Evolutionary conservation across 2,113 vertebrate species (phyloP).

Genomic region (Channa maculata): DNA sequence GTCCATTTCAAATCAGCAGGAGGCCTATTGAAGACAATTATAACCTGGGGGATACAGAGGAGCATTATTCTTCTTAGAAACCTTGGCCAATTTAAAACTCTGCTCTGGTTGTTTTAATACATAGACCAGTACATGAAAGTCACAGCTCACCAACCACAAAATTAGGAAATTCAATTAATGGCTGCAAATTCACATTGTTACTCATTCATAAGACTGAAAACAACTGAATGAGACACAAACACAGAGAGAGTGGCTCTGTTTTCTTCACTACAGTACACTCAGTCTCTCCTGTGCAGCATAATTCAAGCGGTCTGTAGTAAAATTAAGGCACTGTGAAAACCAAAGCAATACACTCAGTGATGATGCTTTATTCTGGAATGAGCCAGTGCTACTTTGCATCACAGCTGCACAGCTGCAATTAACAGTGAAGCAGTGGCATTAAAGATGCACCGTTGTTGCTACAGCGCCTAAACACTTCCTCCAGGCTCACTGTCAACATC

Average conservation of each 20-base stretch:
- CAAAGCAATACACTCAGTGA: neutral
- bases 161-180: neutral
- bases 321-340: neutral
- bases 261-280: too few species aligned
- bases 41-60: constrained; percentile 66
- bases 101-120: constrained; percentile 19
- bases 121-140: constrained; percentile 2
- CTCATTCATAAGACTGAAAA: neutral
- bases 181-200: neutral
- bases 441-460: constrained; percentile 17
- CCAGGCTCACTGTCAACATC: constrained; percentile 4
- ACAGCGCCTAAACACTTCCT: neutral
- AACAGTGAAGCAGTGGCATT: neutral
- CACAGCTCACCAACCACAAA: constrained; percentile 2
- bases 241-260: neutral
- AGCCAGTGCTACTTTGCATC: constrained; percentile 9
- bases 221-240: neutral
- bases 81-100: constrained; percentile 32
- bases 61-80: constrained; percentile 56
- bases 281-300: neutral
- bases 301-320: neutral
- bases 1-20: constrained; percentile 70
- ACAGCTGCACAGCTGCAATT: neutral
- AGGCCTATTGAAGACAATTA: constrained; percentile 74
- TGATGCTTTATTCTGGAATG: constrained; percentile 5